Evolutionary conservation across 2,888 invertebrate genomes (phyloP), one percentile per base, ranked within the genome.

Genomic region (Trachelus iudaicus): DNA sequence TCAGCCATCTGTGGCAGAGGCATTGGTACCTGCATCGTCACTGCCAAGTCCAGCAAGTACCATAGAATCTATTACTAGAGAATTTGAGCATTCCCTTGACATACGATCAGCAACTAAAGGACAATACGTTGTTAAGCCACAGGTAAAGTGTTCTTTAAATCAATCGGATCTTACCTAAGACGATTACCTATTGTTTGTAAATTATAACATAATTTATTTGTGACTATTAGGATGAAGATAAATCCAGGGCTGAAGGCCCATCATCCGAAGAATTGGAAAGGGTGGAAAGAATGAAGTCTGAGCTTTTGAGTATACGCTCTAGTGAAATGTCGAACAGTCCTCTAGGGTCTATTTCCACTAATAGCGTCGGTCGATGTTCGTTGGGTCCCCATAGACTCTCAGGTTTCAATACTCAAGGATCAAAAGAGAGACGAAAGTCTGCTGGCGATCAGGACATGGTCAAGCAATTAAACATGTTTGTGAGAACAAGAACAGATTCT

Each of bases 401-500:
- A 4, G 89, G 89, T n/a, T 87, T 89, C 69, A 90, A 90, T 69
- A 90, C 90, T 1, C 89, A 91, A 81, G 92, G 92, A 73, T 92
- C 92, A 0, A 92, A 92, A 81, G 94, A 96, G 87, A 93, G 97
- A 56, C 94, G 97, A n/a, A 95, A 95, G 86, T 97, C 97, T 3
- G 96, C 96, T 3, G 97, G 97, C 1, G 97, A 97, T 92, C 96
- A 96, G 89, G 95, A 95, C 86, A 93, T 94, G 86, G 92, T 95
- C 6, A 94, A 94, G 85, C 95, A 94, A 87, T 91, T 95, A 85
- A 95, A 95, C 86, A 94, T 96, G 92, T 95, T 94, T 87, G 95
- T 97, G 35, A 93, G 97, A 84, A 96, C 96, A 69, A 94, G 97
- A 85, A 96, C 97, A 75, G 96, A 96, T 88, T 97, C 97, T 73